Conservation (phyloP, 2,888 invertebrate genomes). For the Cryptocephalus primarius region DNA sequence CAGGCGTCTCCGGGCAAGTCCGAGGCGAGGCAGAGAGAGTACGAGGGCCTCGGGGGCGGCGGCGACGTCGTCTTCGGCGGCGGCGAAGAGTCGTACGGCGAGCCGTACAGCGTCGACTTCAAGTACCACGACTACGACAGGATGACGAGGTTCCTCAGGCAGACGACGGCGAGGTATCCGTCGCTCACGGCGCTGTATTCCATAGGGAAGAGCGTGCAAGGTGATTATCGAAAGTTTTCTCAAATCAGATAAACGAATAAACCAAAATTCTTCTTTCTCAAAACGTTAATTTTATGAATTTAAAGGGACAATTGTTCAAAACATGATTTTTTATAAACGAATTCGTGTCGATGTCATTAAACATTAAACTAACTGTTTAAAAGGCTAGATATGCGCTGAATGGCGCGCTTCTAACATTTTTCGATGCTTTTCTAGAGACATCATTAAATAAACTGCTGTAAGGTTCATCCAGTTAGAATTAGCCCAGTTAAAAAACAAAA, state of each 20-base stretch:
- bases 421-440: too few species aligned
- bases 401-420: too few species aligned
- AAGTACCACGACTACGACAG: slow-evolving; percentile 77
- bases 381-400: too few species aligned
- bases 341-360: too few species aligned
- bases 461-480: too few species aligned
- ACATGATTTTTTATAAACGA: too few species aligned
- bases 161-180: slow-evolving; percentile 70
- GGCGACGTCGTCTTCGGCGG: slow-evolving; percentile 95
- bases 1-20: slow-evolving; percentile 61
- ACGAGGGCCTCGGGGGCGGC: slow-evolving; percentile 88
- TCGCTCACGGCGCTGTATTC: slow-evolving; percentile 84
- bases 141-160: slow-evolving; percentile 70
- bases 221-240: slow-evolving; percentile 38
- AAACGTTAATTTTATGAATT: too few species aligned
- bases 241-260: not conserved
- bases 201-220: slow-evolving; percentile 88
- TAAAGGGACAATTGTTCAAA: too few species aligned
- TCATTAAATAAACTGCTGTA: too few species aligned
- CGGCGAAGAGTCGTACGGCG: slow-evolving; percentile 61
- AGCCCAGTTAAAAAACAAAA: too few species aligned
- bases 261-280: too few species aligned
- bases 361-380: too few species aligned
- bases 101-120: slow-evolving; percentile 51
- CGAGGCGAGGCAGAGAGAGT: slow-evolving; percentile 90